Conservation (phyloP, 2,113 vertebrate genomes). For the Nicator chloris region DNA sequence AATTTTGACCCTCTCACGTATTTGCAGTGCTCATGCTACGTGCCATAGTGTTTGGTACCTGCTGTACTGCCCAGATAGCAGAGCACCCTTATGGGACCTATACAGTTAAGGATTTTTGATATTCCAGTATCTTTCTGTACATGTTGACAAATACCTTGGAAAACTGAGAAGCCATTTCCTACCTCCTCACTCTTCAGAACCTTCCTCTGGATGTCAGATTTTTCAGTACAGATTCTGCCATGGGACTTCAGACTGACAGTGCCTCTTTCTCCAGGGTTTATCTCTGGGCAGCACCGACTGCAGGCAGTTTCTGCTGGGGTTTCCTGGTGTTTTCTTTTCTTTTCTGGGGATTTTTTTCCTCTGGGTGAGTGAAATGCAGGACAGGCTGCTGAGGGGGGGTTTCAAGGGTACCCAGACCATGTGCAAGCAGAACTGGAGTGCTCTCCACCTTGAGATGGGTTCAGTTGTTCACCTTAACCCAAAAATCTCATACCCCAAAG, state of each 20-base stretch:
- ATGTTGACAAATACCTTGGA: not conserved
- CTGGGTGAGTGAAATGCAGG: not conserved
- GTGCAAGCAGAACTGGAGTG: not conserved
- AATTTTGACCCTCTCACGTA: not conserved
- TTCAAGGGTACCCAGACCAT: not conserved
- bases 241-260: accelerated
- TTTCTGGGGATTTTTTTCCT: not conserved
- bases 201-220: not conserved
- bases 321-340: not conserved
- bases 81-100: not conserved
- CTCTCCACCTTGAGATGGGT: not conserved
- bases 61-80: not conserved
- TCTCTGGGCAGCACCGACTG: not conserved
- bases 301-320: not conserved
- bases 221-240: not conserved
- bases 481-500: not conserved
- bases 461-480: not conserved
- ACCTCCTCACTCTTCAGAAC: not conserved
- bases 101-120: not conserved
- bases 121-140: not conserved
- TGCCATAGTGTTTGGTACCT: not conserved
- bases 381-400: accelerated
- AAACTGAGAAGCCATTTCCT: not conserved
- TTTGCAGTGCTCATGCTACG: not conserved
- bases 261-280: not conserved